Conservation (phyloP, 2,797 vertebrate species). For the Discoglossus pictus region DNA sequence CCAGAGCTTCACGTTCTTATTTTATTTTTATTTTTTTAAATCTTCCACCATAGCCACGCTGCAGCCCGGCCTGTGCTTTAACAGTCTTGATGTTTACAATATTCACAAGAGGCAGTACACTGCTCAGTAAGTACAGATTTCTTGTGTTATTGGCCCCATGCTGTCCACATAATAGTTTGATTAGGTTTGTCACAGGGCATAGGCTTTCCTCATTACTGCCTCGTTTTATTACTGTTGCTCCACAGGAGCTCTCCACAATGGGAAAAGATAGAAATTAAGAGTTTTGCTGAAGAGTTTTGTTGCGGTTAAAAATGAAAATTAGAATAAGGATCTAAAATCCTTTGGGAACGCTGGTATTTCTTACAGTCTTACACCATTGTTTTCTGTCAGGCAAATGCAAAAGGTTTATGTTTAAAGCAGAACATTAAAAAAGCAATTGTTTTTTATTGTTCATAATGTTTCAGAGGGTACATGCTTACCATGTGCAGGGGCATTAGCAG, state of each 20-base stretch:
- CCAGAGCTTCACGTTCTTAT: neutral
- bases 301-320: conserved; percentile 52
- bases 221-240: conserved; percentile 50
- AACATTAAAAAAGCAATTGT: conserved; percentile 52
- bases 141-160: conserved; percentile 51
- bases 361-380: conserved; percentile 24
- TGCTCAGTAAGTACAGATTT: conserved; percentile 53
- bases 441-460: conserved; percentile 51
- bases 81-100: conserved; percentile 47
- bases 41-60: conserved; percentile 36
- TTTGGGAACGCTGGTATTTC: conserved; percentile 40
- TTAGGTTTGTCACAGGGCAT: conserved; percentile 53
- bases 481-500: conserved; percentile 36
- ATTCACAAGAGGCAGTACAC: conserved; percentile 52
- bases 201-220: conserved; percentile 52
- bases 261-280: conserved; percentile 53
- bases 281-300: conserved; percentile 50
- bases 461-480: conserved; percentile 29
- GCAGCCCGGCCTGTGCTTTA: conserved; percentile 47
- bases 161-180: conserved; percentile 53
- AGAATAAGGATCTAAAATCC: conserved; percentile 42
- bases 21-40: neutral
- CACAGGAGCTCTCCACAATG: conserved; percentile 44
- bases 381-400: conserved; percentile 43
- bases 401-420: conserved; percentile 51